phyloP scores from a whole-genome alignment of 1,140 invertebrate species.

The Oryctes rhinoceros region DNA sequence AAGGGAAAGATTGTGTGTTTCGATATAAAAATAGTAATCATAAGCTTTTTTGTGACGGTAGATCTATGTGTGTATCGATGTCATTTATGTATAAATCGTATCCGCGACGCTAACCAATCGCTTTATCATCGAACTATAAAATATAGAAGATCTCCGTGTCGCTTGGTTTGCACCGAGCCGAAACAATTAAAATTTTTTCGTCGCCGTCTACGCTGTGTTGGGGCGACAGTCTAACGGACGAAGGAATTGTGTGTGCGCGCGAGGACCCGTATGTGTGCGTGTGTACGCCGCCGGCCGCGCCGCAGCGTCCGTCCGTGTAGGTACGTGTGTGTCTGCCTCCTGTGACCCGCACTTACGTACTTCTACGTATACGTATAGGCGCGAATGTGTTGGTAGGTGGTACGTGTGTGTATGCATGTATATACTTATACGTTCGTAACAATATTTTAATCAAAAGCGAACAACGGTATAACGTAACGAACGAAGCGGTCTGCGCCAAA shows the following conservation, averaged over 20 bases:
- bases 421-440: slow-evolving; percentile 17
- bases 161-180: slow-evolving; percentile 1
- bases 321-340: neutral
- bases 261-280: neutral
- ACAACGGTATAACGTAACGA: slow-evolving; percentile 4
- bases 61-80: neutral
- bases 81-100: neutral
- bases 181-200: slow-evolving; percentile 25
- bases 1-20: no score
- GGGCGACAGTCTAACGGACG: slow-evolving; percentile 27
- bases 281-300: slow-evolving; percentile 28
- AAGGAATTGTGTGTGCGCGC: neutral
- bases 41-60: neutral
- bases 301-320: neutral
- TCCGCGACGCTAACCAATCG: neutral
- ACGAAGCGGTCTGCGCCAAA: neutral
- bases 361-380: neutral
- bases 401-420: neutral
- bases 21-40: neutral
- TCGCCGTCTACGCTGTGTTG: neutral
- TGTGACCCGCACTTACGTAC: neutral
- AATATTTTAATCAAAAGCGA: slow-evolving; percentile 35
- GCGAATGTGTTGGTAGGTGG: neutral
- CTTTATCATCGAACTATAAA: slow-evolving; percentile 33
- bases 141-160: neutral